Evolutionary conservation across 2,113 vertebrate genomes (phyloP).

Genomic region (Pan paniscus): DNA sequence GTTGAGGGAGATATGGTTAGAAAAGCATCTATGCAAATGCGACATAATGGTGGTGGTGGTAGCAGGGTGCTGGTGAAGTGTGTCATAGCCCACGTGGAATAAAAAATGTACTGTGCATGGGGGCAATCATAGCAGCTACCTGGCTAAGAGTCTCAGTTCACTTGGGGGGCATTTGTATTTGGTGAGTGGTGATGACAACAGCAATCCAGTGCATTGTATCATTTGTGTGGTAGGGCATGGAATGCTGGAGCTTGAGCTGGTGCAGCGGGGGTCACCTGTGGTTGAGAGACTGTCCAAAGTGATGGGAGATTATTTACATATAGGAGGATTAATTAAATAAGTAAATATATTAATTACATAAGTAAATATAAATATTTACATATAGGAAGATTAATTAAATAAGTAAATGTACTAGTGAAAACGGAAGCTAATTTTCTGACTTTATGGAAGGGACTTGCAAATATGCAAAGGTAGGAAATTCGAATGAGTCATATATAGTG

Average conservation of each 20-base stretch:
- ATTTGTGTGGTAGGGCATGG: accelerated
- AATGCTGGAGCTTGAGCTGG: not conserved
- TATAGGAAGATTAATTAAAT: not conserved
- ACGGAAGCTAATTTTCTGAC: not conserved
- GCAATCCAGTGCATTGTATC: accelerated
- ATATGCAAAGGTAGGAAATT: not conserved
- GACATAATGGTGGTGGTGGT: not conserved
- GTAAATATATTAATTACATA: not conserved
- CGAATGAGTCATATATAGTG: accelerated
- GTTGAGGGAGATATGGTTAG: accelerated
- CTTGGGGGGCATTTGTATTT: not conserved
- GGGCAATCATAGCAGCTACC: accelerated
- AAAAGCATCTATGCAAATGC: accelerated
- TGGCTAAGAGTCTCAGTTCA: not conserved
- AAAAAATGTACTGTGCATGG: accelerated
- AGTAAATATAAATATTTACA: not conserved
- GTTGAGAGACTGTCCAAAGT: not conserved
- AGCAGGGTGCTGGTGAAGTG: accelerated
- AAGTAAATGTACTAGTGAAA: not conserved
- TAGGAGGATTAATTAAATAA: not conserved
- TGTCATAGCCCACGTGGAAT: too few relatives aligned
- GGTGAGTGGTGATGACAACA: not conserved
- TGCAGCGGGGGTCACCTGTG: not conserved
- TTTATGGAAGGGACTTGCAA: not conserved
- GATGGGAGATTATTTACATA: not conserved